These are phyloP conservation scores for Ariolimax columbianus DNA, from an alignment of 2,888 invertebrate genomes.

Conservation along the genomic window DNA sequence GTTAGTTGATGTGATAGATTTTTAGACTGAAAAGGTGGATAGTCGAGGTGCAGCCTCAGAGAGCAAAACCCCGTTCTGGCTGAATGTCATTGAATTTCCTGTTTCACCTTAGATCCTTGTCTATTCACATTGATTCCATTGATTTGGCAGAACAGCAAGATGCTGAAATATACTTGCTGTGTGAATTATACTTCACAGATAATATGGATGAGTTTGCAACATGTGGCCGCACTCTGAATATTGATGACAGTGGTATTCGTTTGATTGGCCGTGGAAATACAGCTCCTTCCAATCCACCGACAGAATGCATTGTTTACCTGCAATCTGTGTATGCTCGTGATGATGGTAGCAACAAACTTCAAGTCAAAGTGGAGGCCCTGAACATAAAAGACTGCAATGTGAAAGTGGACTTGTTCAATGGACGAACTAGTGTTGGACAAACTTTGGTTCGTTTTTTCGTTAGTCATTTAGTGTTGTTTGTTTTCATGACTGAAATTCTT, in stretches of 20 bases:
- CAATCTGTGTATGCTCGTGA: slow-evolving; percentile 61
- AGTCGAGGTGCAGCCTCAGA: too few species aligned
- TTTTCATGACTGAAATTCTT: background rate
- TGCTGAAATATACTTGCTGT: background rate
- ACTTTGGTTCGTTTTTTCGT: slow-evolving; percentile 61
- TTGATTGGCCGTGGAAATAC: slow-evolving; percentile 61
- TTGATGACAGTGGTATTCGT: slow-evolving; percentile 61
- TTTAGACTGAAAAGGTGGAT: too few species aligned
- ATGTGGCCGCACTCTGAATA: slow-evolving; percentile 62
- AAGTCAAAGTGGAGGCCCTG: slow-evolving; percentile 63
- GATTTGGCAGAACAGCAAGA: background rate
- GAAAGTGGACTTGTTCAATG: slow-evolving; percentile 63
- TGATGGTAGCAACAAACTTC: slow-evolving; percentile 65
- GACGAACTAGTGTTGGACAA: slow-evolving; percentile 57
- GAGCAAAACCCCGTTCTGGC: too few species aligned
- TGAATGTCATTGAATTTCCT: too few species aligned
- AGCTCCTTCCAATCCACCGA: slow-evolving; percentile 61
- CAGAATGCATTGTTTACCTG: slow-evolving; percentile 61
- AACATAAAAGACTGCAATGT: slow-evolving; percentile 66
- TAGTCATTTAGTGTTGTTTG: background rate
- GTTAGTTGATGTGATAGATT: too few species aligned
- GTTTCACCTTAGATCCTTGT: too few species aligned
- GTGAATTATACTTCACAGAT: slow-evolving; percentile 47
- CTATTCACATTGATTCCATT: background rate
- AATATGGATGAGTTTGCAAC: slow-evolving; percentile 58